Percentiles rank a stretch among this genome's conserved stretches.
Conservation (phyloP, 1,140 invertebrate genomes). For the Drosophila kepulauana region DNA sequence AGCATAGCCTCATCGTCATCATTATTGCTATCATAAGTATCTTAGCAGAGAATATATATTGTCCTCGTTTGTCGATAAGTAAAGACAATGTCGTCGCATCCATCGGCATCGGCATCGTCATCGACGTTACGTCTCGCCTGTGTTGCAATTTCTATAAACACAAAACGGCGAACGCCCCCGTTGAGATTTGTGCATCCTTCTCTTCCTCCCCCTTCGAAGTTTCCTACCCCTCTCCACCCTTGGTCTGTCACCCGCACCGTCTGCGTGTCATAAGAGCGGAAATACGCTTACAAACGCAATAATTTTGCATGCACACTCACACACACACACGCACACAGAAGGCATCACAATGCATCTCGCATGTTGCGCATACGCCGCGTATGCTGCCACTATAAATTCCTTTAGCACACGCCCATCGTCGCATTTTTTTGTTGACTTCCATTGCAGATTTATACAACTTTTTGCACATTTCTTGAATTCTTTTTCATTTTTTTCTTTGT, state of each 20-base stretch:
- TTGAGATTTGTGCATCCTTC: constrained; percentile 35
- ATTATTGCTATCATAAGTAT: constrained; percentile 23
- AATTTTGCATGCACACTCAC: constrained; percentile 47
- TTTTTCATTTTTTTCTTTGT: constrained; percentile 19
- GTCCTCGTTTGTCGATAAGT: constrained; percentile 47
- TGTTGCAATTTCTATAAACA: constrained; percentile 56
- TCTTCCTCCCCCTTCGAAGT: no score
- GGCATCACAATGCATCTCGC: constrained; percentile 22
- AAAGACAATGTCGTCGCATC: constrained; percentile 34
- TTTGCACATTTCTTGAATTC: constrained; percentile 36
- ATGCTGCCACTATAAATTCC: constrained; percentile 53
- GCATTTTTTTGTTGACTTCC: constrained; percentile 37
- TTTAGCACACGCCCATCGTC: constrained; percentile 36
- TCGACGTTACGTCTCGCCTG: constrained; percentile 23
- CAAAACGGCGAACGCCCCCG: constrained; percentile 33
- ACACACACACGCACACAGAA: neutral
- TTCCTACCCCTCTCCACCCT: neutral
- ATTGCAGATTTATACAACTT: constrained; percentile 43
- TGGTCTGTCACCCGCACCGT: neutral
- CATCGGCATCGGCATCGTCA: neutral
- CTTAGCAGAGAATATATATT: constrained; percentile 27
- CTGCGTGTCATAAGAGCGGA: constrained; percentile 54
- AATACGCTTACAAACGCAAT: constrained; percentile 60
- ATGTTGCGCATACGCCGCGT: constrained; percentile 55
- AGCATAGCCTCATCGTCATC: constrained; percentile 16